phyloP scores from a whole-genome alignment of 1,140 invertebrate genomes.

The Pteromalus puparum region DNA sequence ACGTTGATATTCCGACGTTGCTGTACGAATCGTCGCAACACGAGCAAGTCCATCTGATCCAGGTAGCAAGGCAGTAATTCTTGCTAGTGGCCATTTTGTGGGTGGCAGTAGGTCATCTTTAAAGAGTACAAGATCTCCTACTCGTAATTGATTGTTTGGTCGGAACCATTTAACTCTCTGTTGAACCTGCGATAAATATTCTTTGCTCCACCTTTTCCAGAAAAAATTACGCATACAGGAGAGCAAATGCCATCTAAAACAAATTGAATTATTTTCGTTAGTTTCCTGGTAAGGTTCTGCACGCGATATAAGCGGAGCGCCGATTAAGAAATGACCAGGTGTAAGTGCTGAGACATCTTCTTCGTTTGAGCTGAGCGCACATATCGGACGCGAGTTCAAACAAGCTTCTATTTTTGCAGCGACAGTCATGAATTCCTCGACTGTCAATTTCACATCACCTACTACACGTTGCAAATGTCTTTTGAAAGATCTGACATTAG shows the following conservation, averaged over 20 bases:
- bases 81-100: slow-evolving; percentile 42
- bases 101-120: slow-evolving; percentile 49
- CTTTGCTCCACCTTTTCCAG: slow-evolving; percentile 44
- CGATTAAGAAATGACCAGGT: no score
- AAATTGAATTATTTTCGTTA: no score
- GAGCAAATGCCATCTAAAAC: not conserved
- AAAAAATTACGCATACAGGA: slow-evolving; percentile 6
- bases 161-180: slow-evolving; percentile 43
- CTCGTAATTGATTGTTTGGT: not conserved
- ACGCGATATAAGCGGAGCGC: no score
- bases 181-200: slow-evolving; percentile 48
- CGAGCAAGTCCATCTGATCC: slow-evolving; percentile 48
- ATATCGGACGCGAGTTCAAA: slow-evolving; percentile 24
- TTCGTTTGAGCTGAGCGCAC: not conserved
- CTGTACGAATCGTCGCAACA: no score
- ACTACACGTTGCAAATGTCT: not conserved
- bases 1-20: no score
- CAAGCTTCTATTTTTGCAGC: slow-evolving; percentile 36
- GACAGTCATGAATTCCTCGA: slow-evolving; percentile 47
- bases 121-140: slow-evolving; percentile 47
- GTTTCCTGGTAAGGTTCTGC: no score
- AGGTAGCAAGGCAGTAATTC: slow-evolving; percentile 52
- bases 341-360: not conserved
- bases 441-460: slow-evolving; percentile 45
- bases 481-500: not conserved